Evolutionary conservation across 2,797 vertebrate species (phyloP).

Genomic region (Craterocephalus amniculus): DNA sequence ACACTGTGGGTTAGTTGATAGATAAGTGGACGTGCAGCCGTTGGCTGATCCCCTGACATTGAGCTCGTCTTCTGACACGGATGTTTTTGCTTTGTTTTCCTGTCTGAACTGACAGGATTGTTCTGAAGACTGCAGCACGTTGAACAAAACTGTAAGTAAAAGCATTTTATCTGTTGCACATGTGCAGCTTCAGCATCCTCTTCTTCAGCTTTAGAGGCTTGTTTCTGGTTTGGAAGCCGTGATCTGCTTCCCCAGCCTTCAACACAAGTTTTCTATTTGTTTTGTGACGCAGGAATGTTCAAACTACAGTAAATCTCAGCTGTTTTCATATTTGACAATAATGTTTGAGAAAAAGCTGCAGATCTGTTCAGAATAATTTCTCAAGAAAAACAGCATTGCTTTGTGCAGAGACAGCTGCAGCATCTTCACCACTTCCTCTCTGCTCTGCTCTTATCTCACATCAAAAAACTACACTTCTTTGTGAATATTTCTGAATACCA

Average conservation of each 20-base stretch:
- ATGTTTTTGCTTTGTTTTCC: neutral
- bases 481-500: slow-evolving; percentile 2
- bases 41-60: neutral
- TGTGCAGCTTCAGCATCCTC: no score
- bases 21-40: neutral
- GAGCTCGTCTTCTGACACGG: neutral
- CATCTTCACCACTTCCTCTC: slow-evolving; percentile 64
- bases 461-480: slow-evolving; percentile 24
- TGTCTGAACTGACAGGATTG: slow-evolving; percentile 37
- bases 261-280: no score
- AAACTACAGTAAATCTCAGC: no score
- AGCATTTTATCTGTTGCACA: neutral
- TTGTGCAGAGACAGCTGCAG: slow-evolving; percentile 9
- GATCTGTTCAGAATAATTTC: neutral
- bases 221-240: neutral
- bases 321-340: no score
- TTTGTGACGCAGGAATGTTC: no score
- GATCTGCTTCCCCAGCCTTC: no score
- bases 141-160: slow-evolving; percentile 35
- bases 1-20: slow-evolving; percentile 7
- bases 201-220: neutral
- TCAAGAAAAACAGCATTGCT: neutral
- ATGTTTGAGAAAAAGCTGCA: neutral
- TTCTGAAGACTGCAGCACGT: neutral
- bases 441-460: slow-evolving; percentile 36